phyloP scores from a whole-genome alignment of 2,797 vertebrate genomes.

The Notolepis coatsorum region DNA sequence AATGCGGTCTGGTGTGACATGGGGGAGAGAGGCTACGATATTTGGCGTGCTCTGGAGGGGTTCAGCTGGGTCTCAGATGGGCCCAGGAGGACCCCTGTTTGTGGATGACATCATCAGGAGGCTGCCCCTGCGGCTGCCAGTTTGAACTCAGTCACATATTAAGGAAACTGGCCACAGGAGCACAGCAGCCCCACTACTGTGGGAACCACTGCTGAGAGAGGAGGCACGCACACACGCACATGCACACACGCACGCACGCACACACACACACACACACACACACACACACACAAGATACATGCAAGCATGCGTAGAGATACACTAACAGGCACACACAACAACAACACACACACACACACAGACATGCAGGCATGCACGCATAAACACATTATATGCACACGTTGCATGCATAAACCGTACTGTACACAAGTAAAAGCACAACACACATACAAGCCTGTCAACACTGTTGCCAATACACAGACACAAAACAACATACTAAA shows the following conservation, averaged over 20 bases:
- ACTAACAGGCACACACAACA: not conserved
- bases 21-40: not conserved
- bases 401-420: not conserved
- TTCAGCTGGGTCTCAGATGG: not conserved
- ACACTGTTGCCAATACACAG: constrained; percentile 1
- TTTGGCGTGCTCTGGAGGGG: not conserved
- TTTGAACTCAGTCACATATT: constrained; percentile 72
- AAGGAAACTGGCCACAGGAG: constrained; percentile 50
- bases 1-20: not conserved
- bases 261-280: not conserved
- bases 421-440: not conserved
- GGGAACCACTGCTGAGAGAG: constrained; percentile 72
- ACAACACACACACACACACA: not conserved
- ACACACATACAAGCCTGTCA: not conserved
- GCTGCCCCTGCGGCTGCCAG: constrained; percentile 43
- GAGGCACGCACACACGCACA: constrained; percentile 10
- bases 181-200: constrained; percentile 69
- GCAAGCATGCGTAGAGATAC: not conserved
- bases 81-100: constrained; percentile 6
- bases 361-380: not conserved
- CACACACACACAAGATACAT: not conserved
- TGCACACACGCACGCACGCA: not conserved
- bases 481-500: not conserved
- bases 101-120: constrained; percentile 32
- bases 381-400: not conserved